Evolutionary conservation across 2,888 invertebrate genomes (phyloP), one percentile per base, ranked within the genome.

Genomic region (Pyrochroa serraticornis): DNA sequence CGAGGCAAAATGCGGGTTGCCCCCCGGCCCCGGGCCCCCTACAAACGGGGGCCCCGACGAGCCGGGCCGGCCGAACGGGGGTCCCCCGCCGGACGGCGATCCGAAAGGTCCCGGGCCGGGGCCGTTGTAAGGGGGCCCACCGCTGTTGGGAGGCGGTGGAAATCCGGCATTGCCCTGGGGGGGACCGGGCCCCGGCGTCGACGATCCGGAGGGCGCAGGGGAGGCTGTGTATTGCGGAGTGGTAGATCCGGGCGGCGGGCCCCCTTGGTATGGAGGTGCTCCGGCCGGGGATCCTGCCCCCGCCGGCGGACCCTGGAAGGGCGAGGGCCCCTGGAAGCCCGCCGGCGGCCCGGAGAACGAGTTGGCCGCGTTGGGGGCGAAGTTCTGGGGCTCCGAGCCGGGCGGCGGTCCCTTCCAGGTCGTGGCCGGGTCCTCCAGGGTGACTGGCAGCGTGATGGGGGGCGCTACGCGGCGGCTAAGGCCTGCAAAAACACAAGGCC

Each of bases 191-290:
- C 58, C 58, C 22, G 93, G 92, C 36, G 93, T 92, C 68, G 92
- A 92, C 45, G 89, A 85, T 72, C 87, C 92, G 73, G 85, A 92
- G 67, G 91, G 92, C 73, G 88, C 91, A 71, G 93, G 93, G 64
- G 92, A 92, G 73, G 92, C 91, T 71, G 91, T 91, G 79, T 92
- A 93, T 82, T 88, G 92, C 72, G 88, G 92, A 74, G 85, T 92
- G 78, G 83, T 91, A 75, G 87, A 91, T 74, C 85, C 92, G 71
- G 85, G 90, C 75, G 85, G 91, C 76, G 84, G 84, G 42, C 89
- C 80, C 78, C 87, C 87, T 79, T 89, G 83, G 82, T 90, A 83
- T 78, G 77, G 88, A 82, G 78, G 80, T 77, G 89, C 84, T 74
- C 91, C 84, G 73, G 91, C 85, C 59, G 91, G 91, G 67, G 90